Conservation (phyloP, 2,797 vertebrate genomes). For the Acipenser transmontanus region DNA sequence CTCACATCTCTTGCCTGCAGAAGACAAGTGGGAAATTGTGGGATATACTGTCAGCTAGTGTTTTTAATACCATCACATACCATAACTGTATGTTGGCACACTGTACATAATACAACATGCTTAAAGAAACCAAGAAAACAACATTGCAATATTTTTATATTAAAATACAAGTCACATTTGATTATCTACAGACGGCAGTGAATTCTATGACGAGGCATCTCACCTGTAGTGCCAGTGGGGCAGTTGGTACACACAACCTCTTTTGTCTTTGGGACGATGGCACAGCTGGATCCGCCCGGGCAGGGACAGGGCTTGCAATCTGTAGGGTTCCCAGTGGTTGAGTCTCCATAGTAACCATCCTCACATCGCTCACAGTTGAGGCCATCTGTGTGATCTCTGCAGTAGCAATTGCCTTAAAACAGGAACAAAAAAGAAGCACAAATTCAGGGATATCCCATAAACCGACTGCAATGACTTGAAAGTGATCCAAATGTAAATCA, state of each 20-base stretch:
- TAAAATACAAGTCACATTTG: no score
- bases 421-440: neutral
- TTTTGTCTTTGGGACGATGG: constrained; percentile 72
- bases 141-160: no score
- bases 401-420: constrained; percentile 72
- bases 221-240: constrained; percentile 84
- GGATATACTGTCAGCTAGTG: neutral
- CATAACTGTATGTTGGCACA: no score
- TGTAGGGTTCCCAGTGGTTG: constrained; percentile 54
- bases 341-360: constrained; percentile 86
- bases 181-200: no score
- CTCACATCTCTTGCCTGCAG: constrained; percentile 86
- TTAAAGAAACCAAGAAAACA: no score
- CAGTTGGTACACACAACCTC: constrained; percentile 96
- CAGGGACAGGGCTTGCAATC: constrained; percentile 87
- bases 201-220: constrained; percentile 8
- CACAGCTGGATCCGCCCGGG: constrained; percentile 77
- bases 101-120: no score
- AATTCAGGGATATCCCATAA: neutral
- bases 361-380: constrained; percentile 83
- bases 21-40: neutral
- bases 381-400: constrained; percentile 80
- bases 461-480: neutral
- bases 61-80: no score
- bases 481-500: neutral